Conservation (phyloP, 1,140 invertebrate genomes). For the Episyrphus balteatus region DNA sequence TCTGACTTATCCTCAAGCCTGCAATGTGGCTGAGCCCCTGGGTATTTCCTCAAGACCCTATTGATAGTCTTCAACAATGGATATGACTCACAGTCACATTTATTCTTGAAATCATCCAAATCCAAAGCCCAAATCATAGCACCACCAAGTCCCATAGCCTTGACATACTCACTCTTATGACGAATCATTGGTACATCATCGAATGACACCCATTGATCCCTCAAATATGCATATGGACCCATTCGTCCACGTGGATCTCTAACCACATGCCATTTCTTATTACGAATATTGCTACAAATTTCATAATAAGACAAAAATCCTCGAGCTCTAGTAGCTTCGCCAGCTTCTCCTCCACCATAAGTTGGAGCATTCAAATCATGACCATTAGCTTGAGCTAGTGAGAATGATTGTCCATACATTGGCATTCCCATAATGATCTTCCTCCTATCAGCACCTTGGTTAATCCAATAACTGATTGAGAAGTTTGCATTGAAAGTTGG, state of each 20-base stretch:
- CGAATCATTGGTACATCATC: slow-evolving; percentile 65
- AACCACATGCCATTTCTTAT: slow-evolving; percentile 54
- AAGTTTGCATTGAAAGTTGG: slow-evolving; percentile 76
- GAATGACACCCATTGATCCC: slow-evolving; percentile 76
- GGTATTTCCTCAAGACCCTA: slow-evolving; percentile 54
- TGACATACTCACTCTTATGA: slow-evolving; percentile 62
- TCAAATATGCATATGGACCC: slow-evolving; percentile 60
- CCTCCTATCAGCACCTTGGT: slow-evolving; percentile 55
- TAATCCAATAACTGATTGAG: slow-evolving; percentile 70
- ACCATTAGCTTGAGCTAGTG: slow-evolving; percentile 50
- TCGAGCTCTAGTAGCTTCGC: slow-evolving; percentile 63
- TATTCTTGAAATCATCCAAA: slow-evolving; percentile 58
- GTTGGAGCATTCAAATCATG: slow-evolving; percentile 57
- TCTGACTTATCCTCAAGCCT: slow-evolving; percentile 25
- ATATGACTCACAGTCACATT: slow-evolving; percentile 66
- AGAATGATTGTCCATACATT: slow-evolving; percentile 77
- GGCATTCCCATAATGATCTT: slow-evolving; percentile 76
- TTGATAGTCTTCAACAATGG: slow-evolving; percentile 70
- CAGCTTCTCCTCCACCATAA: slow-evolving; percentile 65
- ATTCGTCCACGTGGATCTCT: slow-evolving; percentile 56
- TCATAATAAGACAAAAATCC: slow-evolving; percentile 82
- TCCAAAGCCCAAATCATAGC: slow-evolving; percentile 83
- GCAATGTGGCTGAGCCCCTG: slow-evolving; percentile 28
- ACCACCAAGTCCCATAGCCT: slow-evolving; percentile 63
- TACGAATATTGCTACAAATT: slow-evolving; percentile 57